Conservation (phyloP, 2,888 invertebrate genomes). For the Drosophila yooni region DNA sequence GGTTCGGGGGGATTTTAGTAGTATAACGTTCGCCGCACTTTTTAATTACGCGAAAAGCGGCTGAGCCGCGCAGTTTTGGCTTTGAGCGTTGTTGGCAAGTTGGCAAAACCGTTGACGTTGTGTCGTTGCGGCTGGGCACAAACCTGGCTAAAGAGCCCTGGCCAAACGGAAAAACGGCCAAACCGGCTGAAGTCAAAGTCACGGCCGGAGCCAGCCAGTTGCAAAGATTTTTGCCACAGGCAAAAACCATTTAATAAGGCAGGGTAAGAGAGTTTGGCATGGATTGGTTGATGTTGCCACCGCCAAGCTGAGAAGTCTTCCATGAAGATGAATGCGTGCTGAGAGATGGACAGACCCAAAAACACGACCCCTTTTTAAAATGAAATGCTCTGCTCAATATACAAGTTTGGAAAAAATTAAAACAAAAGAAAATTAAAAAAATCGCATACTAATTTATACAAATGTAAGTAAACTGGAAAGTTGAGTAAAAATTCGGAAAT, state of each 20-base stretch:
- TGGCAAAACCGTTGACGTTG: constrained; percentile 49
- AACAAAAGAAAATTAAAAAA: not conserved
- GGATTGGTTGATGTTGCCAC: constrained; percentile 2
- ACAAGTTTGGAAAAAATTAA: not conserved
- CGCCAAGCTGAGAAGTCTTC: constrained; percentile 4
- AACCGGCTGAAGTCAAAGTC: constrained; percentile 52
- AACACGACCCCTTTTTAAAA: not conserved
- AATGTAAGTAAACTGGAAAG: not conserved
- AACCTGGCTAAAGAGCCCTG: constrained; percentile 24
- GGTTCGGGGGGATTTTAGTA: constrained; percentile 4
- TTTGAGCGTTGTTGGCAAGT: constrained; percentile 50
- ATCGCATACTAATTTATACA: not conserved
- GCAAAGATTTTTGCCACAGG: constrained; percentile 70
- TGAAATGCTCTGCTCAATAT: not conserved
- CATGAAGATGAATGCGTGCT: constrained; percentile 6
- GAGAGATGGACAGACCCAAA: not conserved
- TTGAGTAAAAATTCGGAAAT: not conserved
- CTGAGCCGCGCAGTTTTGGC: constrained; percentile 80
- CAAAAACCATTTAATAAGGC: constrained; percentile 73
- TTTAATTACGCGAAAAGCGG: constrained; percentile 80
- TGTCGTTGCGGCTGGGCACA: constrained; percentile 49
- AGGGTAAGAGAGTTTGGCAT: constrained; percentile 27
- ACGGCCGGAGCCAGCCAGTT: constrained; percentile 46
- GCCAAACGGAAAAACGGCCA: constrained; percentile 24
- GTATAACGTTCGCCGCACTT: constrained; percentile 68